These are phyloP conservation scores for Meloidogyne floridensis DNA, from an alignment of 1,140 invertebrate genomes.

Conservation along the genomic window DNA sequence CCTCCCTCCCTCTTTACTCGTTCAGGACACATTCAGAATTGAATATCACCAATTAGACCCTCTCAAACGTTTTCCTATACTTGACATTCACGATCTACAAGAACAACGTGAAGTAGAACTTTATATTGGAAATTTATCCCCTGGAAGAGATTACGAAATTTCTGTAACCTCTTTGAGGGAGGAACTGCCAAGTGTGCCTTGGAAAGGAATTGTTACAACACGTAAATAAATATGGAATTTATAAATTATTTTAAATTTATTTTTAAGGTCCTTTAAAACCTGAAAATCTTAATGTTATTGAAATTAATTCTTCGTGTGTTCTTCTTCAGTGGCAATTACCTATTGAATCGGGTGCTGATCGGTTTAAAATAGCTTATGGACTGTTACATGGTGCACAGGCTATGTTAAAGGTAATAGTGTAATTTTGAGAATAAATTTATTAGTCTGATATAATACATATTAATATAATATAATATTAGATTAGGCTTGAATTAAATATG, in stretches of 20 bases:
- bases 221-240: slow-evolving; percentile 41
- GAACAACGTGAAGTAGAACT: slow-evolving; percentile 61
- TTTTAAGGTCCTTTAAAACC: slow-evolving; percentile 54
- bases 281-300: slow-evolving; percentile 39
- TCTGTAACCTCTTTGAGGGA: slow-evolving; percentile 53
- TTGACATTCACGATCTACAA: slow-evolving; percentile 60
- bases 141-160: slow-evolving; percentile 59
- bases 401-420: slow-evolving; percentile 37
- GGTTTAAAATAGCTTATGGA: slow-evolving; percentile 57
- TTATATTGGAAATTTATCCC: slow-evolving; percentile 62
- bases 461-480: too few relatives aligned
- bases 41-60: slow-evolving; percentile 58
- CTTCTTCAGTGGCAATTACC: slow-evolving; percentile 45
- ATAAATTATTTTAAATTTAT: background rate
- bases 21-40: slow-evolving; percentile 35
- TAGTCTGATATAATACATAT: too few relatives aligned
- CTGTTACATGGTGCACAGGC: slow-evolving; percentile 38
- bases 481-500: background rate
- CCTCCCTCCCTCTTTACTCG: background rate
- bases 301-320: slow-evolving; percentile 54
- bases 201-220: slow-evolving; percentile 58
- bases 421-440: too few relatives aligned
- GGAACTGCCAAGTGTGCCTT: slow-evolving; percentile 54
- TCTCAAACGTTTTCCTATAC: slow-evolving; percentile 58
- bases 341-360: slow-evolving; percentile 53